These are phyloP conservation scores for Athene cunicularia DNA, from an alignment of 2,113 vertebrate genomes.

Conservation along the genomic window DNA sequence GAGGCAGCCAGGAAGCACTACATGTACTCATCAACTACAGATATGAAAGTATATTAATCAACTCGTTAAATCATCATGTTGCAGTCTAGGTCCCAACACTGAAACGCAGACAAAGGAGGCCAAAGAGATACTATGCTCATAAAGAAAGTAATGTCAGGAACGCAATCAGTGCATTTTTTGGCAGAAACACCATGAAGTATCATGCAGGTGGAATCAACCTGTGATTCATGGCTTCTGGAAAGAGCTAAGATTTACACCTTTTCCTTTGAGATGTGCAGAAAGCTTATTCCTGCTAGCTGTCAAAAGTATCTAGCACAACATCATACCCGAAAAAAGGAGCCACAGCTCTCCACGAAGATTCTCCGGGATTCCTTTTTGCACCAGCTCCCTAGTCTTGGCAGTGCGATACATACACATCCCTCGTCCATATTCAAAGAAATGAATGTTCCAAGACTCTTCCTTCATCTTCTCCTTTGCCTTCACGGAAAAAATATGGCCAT, in stretches of 20 bases:
- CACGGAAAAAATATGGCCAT: not conserved
- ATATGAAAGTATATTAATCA: not conserved
- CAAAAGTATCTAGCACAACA: not conserved
- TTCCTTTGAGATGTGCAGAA: not conserved
- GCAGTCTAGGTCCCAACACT: not conserved
- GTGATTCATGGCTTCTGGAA: not conserved
- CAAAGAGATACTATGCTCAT: not conserved
- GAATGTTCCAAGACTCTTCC: conserved; percentile 95
- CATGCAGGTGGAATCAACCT: not conserved
- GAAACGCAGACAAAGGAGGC: not conserved
- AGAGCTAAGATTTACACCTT: not conserved
- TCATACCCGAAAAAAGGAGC: conserved; percentile 90
- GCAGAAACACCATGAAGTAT: not conserved
- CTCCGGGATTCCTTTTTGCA: conserved; percentile 93
- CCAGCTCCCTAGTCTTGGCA: conserved; percentile 87
- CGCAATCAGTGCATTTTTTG: not conserved
- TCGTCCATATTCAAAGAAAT: conserved; percentile 95
- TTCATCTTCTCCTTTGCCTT: conserved; percentile 98
- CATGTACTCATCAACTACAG: not conserved
- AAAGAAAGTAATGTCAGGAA: not conserved
- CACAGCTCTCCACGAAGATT: conserved; percentile 91
- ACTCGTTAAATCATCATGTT: not conserved
- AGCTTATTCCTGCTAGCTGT: not conserved
- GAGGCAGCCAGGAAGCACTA: not conserved
- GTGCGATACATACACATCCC: conserved; percentile 99